A percentile compares a stretch with the other conserved stretches of the same genome.
Conservation (phyloP, 1,140 invertebrate species). For the Paramacrobiotus metropolitanus region DNA sequence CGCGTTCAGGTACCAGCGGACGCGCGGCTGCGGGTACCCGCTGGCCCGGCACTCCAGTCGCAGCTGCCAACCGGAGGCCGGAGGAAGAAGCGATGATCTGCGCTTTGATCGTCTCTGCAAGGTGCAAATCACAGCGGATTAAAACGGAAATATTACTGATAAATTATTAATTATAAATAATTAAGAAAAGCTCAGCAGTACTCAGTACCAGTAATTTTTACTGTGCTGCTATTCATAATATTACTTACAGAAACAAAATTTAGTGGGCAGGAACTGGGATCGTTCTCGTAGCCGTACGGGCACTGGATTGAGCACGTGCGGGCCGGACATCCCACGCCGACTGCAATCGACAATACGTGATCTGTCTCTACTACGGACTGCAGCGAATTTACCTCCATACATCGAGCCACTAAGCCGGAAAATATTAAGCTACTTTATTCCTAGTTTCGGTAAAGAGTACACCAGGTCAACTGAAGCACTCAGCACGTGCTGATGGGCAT, state of each 20-base stretch:
- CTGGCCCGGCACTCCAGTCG: constrained; percentile 44
- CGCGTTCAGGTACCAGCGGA: constrained; percentile 39
- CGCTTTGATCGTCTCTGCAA: constrained; percentile 15
- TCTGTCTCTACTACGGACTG: no score
- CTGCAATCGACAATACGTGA: no score
- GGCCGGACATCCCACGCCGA: constrained; percentile 31
- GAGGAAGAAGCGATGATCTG: constrained; percentile 14
- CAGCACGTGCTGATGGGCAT: background rate
- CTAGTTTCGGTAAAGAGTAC: no score
- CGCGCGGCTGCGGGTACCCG: constrained; percentile 43
- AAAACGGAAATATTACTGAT: background rate
- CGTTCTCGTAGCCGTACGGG: constrained; percentile 50
- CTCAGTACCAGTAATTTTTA: constrained; percentile 39
- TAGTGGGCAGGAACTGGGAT: constrained; percentile 39
- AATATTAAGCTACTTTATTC: no score
- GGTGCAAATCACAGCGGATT: background rate
- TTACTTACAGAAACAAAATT: no score
- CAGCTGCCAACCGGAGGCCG: constrained; percentile 37
- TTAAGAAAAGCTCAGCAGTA: constrained; percentile 33
- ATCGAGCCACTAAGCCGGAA: no score
- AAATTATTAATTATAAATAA: background rate
- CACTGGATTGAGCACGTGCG: constrained; percentile 65
- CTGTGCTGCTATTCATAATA: no score
- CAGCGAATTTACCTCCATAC: no score
- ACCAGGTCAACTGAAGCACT: no score